These are phyloP conservation scores for Chunga burmeisteri DNA, from an alignment of 2,113 vertebrate species.

Conservation along the genomic window DNA sequence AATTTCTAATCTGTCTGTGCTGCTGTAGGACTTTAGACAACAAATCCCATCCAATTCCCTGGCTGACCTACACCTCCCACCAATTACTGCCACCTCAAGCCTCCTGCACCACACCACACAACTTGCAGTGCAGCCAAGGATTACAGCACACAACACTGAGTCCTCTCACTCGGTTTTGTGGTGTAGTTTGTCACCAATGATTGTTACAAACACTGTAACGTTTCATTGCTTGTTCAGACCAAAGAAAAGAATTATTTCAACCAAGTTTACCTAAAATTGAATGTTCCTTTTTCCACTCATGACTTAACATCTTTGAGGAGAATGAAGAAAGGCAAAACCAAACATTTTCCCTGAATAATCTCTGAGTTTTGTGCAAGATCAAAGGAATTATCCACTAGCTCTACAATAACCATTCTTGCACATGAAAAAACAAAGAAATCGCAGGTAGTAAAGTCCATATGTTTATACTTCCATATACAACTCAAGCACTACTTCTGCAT, in stretches of 20 bases:
- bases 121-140: background rate
- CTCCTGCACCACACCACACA: background rate
- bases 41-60: background rate
- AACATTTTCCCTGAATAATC: background rate
- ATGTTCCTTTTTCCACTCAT: background rate
- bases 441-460: background rate
- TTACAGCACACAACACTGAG: background rate
- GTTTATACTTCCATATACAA: background rate
- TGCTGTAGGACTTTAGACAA: background rate
- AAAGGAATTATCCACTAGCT: background rate
- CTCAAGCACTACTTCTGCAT: background rate
- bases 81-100: too few relatives aligned
- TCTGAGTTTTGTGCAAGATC: background rate
- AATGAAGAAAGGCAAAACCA: background rate
- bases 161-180: too few relatives aligned
- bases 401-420: background rate
- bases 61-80: background rate
- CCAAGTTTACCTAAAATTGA: background rate
- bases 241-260: background rate
- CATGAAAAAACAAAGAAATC: background rate
- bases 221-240: background rate
- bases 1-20: background rate
- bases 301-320: background rate
- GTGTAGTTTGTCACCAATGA: background rate
- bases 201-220: too few relatives aligned